A percentile compares a stretch with the other conserved stretches of the same genome.
These are phyloP conservation scores for Typhlichthys eigenmanni DNA, from an alignment of 2,797 vertebrate genomes.

Conservation along the genomic window DNA sequence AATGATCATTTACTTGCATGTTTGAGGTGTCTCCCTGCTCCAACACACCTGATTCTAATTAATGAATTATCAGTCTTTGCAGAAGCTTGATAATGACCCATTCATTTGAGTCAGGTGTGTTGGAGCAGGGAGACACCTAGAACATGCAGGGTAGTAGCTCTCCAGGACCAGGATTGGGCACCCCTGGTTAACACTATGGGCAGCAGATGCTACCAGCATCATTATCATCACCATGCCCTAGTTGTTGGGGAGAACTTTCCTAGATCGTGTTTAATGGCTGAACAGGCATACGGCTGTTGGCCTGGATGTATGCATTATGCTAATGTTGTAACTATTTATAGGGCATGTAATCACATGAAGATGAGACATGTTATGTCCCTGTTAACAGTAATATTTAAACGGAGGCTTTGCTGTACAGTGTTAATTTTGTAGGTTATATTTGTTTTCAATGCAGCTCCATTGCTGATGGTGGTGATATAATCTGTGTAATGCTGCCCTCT, in stretches of 20 bases:
- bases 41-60: too few relatives aligned
- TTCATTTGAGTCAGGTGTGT: too few relatives aligned
- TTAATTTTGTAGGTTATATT: too few relatives aligned
- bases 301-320: slow-evolving; percentile 43
- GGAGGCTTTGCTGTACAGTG: neutral
- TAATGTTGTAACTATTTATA: slow-evolving; percentile 55
- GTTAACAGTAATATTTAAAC: neutral
- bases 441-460: neutral
- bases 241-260: slow-evolving; percentile 44
- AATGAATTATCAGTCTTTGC: too few relatives aligned
- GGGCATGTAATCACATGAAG: slow-evolving; percentile 32
- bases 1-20: neutral
- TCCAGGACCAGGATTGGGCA: too few relatives aligned
- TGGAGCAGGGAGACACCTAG: too few relatives aligned
- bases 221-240: slow-evolving; percentile 52
- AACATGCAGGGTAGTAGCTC: too few relatives aligned
- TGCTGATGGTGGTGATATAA: neutral
- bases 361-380: slow-evolving; percentile 26
- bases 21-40: too few relatives aligned
- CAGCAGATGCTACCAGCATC: slow-evolving; percentile 11
- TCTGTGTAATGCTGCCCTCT: slow-evolving; percentile 50
- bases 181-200: slow-evolving; percentile 6
- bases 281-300: slow-evolving; percentile 41
- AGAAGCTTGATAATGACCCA: too few relatives aligned
- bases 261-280: slow-evolving; percentile 39